Evolutionary conservation across 2,113 vertebrate genomes (phyloP), one percentile per base, ranked within the genome.

Genomic region (Podarcis cretensis): DNA sequence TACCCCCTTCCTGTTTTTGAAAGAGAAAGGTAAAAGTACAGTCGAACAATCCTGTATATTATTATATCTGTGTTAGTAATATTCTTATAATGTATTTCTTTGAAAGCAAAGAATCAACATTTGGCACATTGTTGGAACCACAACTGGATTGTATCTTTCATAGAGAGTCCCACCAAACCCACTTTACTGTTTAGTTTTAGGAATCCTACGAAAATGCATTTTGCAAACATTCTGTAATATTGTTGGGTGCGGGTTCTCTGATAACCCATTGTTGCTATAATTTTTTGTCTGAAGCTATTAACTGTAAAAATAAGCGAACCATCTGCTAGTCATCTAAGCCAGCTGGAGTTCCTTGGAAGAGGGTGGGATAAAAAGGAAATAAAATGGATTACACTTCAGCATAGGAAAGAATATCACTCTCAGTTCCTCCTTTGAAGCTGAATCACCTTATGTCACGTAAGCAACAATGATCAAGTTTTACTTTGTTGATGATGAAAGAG

Each of bases 1-100:
- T 3, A 99, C 94, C 0, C 98, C 98, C 57, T 95, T 96, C 85
- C 98, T 98, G 93, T 40, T 93, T 91, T 79, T 79, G 43, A 90
- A 95, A 88, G 90, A 27, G n/a, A 57, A 81, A 66, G 2, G 27
- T 71, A 14, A 76, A 86, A 79, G 94, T 1, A 74, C 1, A 16
- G 40, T 1, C 7, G 88, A 90, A 90, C 32, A 71, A 85, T 66
- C 69, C 81, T 84, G 87, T 89, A 87, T 40, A 84, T 87, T 80
- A 93, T 32, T 80, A 93, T 32, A 69, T 86, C 40, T 86, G 37
- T 78, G 59, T 32, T 84, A 86, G 43, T 13, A 23, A 87, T 21
- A 63, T 20, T 63, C 16, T 63, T 14, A 18, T 20, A 63, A 63
- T 63, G 59, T 71, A 30, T 71, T 71, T 10, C 30, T 71, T 71